These are phyloP conservation scores for Molothrus ater DNA, from an alignment of 2,797 vertebrate species.

Conservation along the genomic window DNA sequence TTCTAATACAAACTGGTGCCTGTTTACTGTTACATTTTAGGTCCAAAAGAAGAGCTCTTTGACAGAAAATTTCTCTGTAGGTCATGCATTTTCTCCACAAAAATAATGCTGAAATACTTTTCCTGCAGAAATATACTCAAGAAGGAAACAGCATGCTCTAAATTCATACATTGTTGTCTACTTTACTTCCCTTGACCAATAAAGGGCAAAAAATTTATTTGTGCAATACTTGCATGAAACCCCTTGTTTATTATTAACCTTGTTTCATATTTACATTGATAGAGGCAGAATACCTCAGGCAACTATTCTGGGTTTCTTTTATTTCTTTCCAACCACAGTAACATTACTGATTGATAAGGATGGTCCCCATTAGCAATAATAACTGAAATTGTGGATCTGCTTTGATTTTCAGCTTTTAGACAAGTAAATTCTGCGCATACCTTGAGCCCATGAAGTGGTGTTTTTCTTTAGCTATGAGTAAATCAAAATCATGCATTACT, in stretches of 20 bases:
- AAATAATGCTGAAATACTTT: neutral
- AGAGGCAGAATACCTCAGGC: neutral
- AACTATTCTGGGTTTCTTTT: neutral
- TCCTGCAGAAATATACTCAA: neutral
- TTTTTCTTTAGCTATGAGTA: neutral
- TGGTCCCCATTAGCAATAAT: neutral
- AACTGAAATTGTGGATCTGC: neutral
- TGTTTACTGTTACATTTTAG: slow-evolving; percentile 26
- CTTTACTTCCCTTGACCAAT: slow-evolving; percentile 13
- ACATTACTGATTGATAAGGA: neutral
- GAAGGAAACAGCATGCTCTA: neutral
- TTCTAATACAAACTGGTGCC: neutral
- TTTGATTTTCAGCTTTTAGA: neutral
- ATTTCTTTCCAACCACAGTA: neutral
- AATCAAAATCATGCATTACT: neutral
- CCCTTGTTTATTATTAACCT: neutral
- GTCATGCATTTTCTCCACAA: neutral
- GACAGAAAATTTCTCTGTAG: slow-evolving; percentile 12
- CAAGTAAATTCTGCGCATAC: neutral
- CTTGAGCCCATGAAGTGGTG: neutral
- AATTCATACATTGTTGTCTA: neutral
- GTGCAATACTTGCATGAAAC: neutral
- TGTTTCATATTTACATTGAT: neutral
- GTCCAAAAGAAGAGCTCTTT: neutral
- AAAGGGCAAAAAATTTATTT: neutral